Evolutionary conservation across 1,140 invertebrate genomes (phyloP), one percentile per base, ranked within the genome.

Genomic region (Cotesia glomerata): DNA sequence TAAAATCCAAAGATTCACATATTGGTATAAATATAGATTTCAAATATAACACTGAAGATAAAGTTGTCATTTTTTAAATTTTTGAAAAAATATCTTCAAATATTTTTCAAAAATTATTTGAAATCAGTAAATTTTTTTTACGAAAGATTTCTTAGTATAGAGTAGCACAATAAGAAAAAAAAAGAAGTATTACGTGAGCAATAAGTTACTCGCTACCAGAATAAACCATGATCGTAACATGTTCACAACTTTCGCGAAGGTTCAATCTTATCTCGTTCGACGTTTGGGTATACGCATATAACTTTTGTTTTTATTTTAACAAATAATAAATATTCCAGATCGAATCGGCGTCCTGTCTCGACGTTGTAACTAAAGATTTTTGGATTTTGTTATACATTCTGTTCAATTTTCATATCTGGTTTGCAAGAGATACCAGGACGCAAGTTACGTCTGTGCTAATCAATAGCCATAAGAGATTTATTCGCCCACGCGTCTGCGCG

Each of bases 121-220:
- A 1, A 26, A 26, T 26, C 26, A 26, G 26, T 26, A 26, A 3
- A 26, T 26, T 26, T 26, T 26, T 26, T 26, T 26, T 26, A 26
- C 1, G 3, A 26, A 26, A 26, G 26, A 26, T 26, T 26, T 26
- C 26, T 26, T 3, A 2, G 26, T 26, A 2, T 26, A 26, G 26
- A 26, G 26, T 26, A 26, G 26, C 26, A 26, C 26, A 26, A 26
- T 26, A 68, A 68, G 45, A 61, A 32, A 58, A 62, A 35, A 34
- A 35, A 26, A 26, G 26, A 18, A 14, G 59, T 62, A 61, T 64
- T 72, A 66, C 70, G 70, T 63, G 66, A 52, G 63, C 70, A 72
- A 72, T 72, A 72, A 72, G 61, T 72, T 72, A 72, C 70, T 72
- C 70, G 70, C 70, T 72, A 72, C 70, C 70, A 72, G 70, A 72